Evolutionary conservation across 2,797 vertebrate species (phyloP), one percentile per base, ranked within the genome.

Genomic region (Pterois miles): DNA sequence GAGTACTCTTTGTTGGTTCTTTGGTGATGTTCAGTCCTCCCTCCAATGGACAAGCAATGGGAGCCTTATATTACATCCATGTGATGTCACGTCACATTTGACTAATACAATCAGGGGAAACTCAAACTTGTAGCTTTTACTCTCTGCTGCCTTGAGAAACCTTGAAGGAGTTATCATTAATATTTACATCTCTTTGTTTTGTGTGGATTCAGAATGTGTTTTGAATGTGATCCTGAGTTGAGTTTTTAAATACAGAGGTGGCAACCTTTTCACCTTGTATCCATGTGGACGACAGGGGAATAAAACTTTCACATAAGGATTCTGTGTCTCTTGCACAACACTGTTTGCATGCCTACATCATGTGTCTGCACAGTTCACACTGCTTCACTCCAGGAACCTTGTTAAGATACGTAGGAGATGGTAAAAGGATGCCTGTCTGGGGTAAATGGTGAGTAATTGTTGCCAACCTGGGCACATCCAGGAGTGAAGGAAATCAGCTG

Each of bases 51-150:
- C 91, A 76, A 86, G 93, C 90, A 92, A 89, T 82, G 89, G 82
- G 87, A 91, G 91, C 81, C 90, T 94, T 93, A 93, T 93, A 92
- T 92, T 88, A 76, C 86, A 88, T 85, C 86, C 91, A 93, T 91
- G 94, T 95, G 95, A 96, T 94, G 95, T 95, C 94, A 96, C 90
- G 91, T 83, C 88, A 88, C 84, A 95, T 95, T 94, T 94, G 91
- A 93, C 89, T 94, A 95, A 94, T 82, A 82, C 78, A 93, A 92
- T 93, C 87, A 94, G 88, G 72, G 57, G 64, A 80, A 68, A 79
- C 86, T 91, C 77, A 48, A 59, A 74, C 77, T 78, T 65, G 70
- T 62, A 67, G 69, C 36, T 60, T 48, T 81, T 68, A 63, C 31
- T 66, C 65, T 63, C 73, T 13, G 34, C 82, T 68, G 52, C 48